Evolutionary conservation across 2,888 invertebrate species (phyloP).

Genomic region (Aethes cnicana): DNA sequence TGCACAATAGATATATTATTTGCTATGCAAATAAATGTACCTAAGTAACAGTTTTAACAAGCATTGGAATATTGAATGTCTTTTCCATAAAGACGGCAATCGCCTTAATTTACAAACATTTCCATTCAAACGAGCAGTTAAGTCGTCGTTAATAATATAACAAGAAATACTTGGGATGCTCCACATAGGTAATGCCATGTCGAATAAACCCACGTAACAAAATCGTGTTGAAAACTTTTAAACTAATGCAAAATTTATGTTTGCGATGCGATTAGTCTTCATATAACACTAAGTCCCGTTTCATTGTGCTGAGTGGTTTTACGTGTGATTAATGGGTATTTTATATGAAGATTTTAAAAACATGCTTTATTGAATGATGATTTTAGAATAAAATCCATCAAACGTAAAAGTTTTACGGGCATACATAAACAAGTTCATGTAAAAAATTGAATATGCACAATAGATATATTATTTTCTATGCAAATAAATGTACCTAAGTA

Average conservation of each 20-base stretch:
- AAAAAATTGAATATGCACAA: too few relatives aligned
- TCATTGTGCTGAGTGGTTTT: too few relatives aligned
- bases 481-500: neutral
- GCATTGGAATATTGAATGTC: slow-evolving; percentile 7
- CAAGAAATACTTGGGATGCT: slow-evolving; percentile 28
- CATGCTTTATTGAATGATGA: too few relatives aligned
- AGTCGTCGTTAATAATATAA: slow-evolving; percentile 10
- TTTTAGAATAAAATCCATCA: too few relatives aligned
- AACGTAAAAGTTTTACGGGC: too few relatives aligned
- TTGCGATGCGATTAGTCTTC: slow-evolving; percentile 53
- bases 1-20: neutral
- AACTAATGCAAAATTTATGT: slow-evolving; percentile 59
- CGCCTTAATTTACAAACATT: slow-evolving; percentile 9
- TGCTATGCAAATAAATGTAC: neutral
- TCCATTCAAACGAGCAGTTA: slow-evolving; percentile 5
- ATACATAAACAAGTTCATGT: neutral
- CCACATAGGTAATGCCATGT: slow-evolving; percentile 33
- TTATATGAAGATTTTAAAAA: too few relatives aligned
- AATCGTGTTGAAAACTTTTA: slow-evolving; percentile 42
- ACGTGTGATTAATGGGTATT: too few relatives aligned
- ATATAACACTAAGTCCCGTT: neutral
- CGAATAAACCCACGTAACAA: slow-evolving; percentile 40
- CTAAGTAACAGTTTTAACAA: too few relatives aligned
- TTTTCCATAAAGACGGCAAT: slow-evolving; percentile 10
- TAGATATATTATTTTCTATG: neutral